A percentile compares a stretch with the other conserved stretches of the same genome.
Evolutionary conservation across 2,797 vertebrate genomes (phyloP).

Genomic region (Pseudochaenichthys georgianus): DNA sequence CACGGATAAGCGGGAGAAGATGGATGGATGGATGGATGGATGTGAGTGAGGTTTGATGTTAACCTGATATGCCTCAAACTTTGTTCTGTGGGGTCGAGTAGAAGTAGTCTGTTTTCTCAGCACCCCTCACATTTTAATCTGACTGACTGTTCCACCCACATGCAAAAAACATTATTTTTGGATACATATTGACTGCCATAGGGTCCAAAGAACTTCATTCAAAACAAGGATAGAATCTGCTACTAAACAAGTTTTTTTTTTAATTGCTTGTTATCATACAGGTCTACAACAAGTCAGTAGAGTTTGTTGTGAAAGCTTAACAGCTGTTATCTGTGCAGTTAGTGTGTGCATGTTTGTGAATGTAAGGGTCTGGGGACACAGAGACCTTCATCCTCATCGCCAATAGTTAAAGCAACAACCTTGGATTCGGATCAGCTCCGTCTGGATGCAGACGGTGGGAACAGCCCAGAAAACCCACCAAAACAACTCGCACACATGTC

Average conservation of each 20-base stretch:
- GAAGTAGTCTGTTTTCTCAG: no score
- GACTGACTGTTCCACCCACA: not conserved
- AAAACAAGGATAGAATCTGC: conserved; percentile 47
- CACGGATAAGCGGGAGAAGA: no score
- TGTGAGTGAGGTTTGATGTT: no score
- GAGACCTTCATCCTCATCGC: conserved; percentile 33
- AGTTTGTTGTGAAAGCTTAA: no score
- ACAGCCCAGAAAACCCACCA: conserved; percentile 33
- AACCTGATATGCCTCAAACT: no score
- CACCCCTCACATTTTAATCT: conserved; percentile 7
- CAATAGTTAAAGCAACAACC: conserved; percentile 37
- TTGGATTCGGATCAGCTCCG: conserved; percentile 63
- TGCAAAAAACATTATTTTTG: conserved; percentile 10
- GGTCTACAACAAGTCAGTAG: no score
- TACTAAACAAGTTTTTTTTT: conserved; percentile 21
- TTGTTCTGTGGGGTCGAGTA: no score
- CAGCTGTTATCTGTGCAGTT: conserved; percentile 5
- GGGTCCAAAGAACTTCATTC: conserved; percentile 40
- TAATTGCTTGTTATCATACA: no score
- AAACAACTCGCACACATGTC: conserved; percentile 44
- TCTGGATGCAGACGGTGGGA: conserved; percentile 46
- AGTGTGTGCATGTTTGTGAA: conserved; percentile 20
- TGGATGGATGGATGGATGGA: no score
- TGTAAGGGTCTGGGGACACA: conserved; percentile 23
- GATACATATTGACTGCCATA: conserved; percentile 55